phyloP scores from a whole-genome alignment of 2,113 vertebrate genomes.

The rabbit (Oryctolagus cuniculus) region DNA sequence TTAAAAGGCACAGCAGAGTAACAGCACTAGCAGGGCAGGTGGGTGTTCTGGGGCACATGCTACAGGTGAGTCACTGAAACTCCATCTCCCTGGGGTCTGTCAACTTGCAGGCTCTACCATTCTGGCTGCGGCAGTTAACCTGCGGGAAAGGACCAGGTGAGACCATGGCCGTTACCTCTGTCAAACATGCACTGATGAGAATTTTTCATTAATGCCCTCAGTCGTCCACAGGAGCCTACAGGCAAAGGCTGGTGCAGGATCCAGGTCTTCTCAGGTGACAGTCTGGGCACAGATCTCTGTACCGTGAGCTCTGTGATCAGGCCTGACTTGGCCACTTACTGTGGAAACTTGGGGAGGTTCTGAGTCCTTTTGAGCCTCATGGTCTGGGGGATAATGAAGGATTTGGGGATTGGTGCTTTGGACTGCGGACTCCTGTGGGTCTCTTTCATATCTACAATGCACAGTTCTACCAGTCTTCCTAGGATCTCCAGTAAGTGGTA shows the following conservation, averaged over 20 bases:
- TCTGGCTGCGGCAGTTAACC: neutral
- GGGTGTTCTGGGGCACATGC: neutral
- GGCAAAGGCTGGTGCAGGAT: neutral
- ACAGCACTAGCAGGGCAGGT: neutral
- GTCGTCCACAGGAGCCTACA: neutral
- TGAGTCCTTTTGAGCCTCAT: neutral
- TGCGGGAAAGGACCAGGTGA: neutral
- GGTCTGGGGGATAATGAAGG: neutral
- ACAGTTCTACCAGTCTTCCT: constrained; percentile 8
- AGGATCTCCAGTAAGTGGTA: neutral
- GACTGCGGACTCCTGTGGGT: neutral
- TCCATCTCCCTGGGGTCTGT: neutral
- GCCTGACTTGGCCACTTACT: neutral
- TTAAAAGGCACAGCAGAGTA: neutral
- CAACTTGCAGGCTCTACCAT: neutral
- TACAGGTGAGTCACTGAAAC: neutral
- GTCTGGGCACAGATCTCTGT: neutral
- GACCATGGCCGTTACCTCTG: neutral
- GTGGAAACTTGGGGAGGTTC: neutral
- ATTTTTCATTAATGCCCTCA: neutral
- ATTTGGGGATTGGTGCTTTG: neutral
- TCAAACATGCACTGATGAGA: neutral
- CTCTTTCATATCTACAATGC: constrained; percentile 27
- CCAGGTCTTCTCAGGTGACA: neutral
- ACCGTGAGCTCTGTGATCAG: neutral